Percentiles rank a stretch among this genome's conserved stretches.
Conservation (phyloP, 2,113 vertebrate species). For the Misgurnus anguillicaudatus region DNA sequence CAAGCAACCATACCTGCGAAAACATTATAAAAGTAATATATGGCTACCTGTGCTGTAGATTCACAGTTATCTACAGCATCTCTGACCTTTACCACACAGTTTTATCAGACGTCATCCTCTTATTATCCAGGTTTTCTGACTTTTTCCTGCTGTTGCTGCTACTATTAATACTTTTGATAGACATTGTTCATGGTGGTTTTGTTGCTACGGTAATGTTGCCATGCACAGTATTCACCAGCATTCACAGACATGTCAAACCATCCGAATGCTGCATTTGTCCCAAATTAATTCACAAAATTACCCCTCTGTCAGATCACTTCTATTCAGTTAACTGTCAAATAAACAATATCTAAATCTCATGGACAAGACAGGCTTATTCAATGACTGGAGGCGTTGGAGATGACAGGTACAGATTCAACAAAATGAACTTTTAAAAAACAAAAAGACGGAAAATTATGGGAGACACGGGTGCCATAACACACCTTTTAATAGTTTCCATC, state of each 20-base stretch:
- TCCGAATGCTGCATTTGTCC: slow-evolving; percentile 22
- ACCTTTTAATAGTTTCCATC: background rate
- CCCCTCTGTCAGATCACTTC: slow-evolving; percentile 35
- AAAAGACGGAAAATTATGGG: background rate
- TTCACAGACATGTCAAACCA: slow-evolving; percentile 24
- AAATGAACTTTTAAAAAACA: slow-evolving; percentile 4
- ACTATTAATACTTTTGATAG: background rate
- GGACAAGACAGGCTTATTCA: background rate
- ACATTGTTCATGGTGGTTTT: background rate
- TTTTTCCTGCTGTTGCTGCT: background rate
- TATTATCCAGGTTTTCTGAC: background rate
- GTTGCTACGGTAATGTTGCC: slow-evolving; percentile 1
- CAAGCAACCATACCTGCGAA: too few relatives aligned
- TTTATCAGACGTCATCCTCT: background rate
- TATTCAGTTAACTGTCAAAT: slow-evolving; percentile 30
- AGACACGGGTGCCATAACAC: background rate
- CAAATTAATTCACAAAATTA: slow-evolving; percentile 14
- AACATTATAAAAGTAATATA: too few relatives aligned
- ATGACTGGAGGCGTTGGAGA: background rate
- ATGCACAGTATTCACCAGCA: background rate
- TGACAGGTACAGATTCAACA: slow-evolving; percentile 4
- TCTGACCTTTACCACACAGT: background rate
- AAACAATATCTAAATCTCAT: slow-evolving; percentile 2
- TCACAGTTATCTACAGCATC: background rate
- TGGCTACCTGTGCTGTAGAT: too few relatives aligned